Evolutionary conservation across 2,888 invertebrate species (phyloP), one percentile per base, ranked within the genome.

Genomic region (Caenorhabditis afra): DNA sequence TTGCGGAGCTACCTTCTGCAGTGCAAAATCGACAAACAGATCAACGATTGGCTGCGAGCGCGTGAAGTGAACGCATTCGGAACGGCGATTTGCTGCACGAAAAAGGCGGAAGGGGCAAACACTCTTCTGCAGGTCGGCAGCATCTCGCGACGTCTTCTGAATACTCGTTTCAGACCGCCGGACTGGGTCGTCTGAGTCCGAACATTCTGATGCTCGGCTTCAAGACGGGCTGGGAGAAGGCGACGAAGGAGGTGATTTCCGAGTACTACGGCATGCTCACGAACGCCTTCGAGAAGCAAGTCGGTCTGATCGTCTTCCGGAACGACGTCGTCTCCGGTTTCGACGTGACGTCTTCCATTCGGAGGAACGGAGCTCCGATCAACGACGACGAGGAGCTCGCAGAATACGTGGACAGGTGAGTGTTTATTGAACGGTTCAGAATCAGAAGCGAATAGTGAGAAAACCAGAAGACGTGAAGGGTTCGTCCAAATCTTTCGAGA

Each of bases 191-290:
- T 37, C 70, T 81, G 10, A 68, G 77, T 10, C 81, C 81, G n/a
- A 81, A 81, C 39, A 73, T 81, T 29, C 35, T 81, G n/a, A 81
- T 81, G 81, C n/a, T 81, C 29, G 81, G 81, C 18, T 79, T 76
- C 68, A 78, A 81, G 37, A 76, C 75, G 5, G 78, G 73, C 57
- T 81, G 78, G 79, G 59, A 68, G n/a, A 61, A 53, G 29, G 29
- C 35, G 29, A 65, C 47, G n/a, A 59, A 53, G 16, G 66, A 65
- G 39, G 52, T 49, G 10, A 66, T 75, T 7, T 39, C 49, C 8
- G 80, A 80, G 39, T 80, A 80, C 44, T 80, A 29, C 47, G 62
- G 62, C 49, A 80, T 80, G 75, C 47, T 80, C n/a, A 61, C 80
- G 39, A 73, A 78, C 39, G 75, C 79, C 0, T 81, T 81, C 20